Base-by-base conservation (phyloP, 2,888 invertebrate species). In the Agrilus mali region DNA sequence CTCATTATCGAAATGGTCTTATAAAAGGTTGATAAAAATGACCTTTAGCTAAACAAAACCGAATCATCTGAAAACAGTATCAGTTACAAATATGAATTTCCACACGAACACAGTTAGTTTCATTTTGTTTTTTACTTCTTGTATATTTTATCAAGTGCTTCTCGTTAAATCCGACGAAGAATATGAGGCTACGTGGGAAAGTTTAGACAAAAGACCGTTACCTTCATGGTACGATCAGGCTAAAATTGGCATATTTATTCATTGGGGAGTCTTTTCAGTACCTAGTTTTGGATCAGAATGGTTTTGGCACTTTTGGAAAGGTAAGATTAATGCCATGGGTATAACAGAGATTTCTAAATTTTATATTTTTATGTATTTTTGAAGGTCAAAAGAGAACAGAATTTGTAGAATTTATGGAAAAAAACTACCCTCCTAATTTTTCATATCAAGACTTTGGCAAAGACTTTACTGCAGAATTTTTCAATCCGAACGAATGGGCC, bases 231-330 rank as follows among this genome's bases (percentile, higher is more conserved):
- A 86, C 61, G 93, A 94, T 60, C 74, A 84, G 42, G 86, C 83
- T 0, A 95, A 95, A 69, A 69, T 90, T 50, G 94, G 94, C 3
- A 90, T 95, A 54, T 94, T 95, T 59, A 68, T 95, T 34, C 94
- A 94, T 59, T 94, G 92, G 89, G 94, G 94, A 1, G 86, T 94
- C 0, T 95, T 82, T 60, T 80, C 88, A 0, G 94, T 94, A 10
- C 94, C 92, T 1, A 84, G 87, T 59, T 86, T 80, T 64, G 78
- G 79, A 0, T 0, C 42, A 2, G 90, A 88, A 67, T 92, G 92
- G 92, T 90, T 92, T 63, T 92, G 90, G 90, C 68, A 66, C 15
- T 68, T 79, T 53, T 89, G 86, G 88, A 68, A 74, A 67, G 72
- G 83, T 81, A 67, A 61, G 10, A 27, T 20, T 10, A 2, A 10